Evolutionary conservation across 2,113 vertebrate species (phyloP).

Genomic region (Lethenteron camtschaticum): DNA sequence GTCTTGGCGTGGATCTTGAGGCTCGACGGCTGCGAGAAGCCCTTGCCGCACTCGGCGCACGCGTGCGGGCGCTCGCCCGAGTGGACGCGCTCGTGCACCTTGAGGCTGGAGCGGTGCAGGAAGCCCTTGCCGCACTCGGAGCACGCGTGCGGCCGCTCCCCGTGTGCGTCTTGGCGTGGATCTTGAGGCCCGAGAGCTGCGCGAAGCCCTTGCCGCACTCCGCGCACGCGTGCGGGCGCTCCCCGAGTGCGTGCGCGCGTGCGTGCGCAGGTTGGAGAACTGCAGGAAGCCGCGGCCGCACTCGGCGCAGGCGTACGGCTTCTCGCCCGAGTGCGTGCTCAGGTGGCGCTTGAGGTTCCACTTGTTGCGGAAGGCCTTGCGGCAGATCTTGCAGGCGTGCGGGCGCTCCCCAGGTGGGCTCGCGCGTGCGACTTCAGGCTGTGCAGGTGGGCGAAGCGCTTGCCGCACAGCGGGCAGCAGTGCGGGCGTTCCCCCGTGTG

Average conservation of each 20-base stretch:
- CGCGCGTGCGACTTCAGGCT: not conserved
- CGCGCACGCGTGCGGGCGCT: constrained; percentile 15
- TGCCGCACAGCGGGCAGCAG: constrained; percentile 15
- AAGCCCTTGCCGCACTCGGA: constrained; percentile 26
- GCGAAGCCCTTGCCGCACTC: constrained; percentile 21
- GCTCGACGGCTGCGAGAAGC: constrained; percentile 23
- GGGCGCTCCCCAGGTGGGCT: not conserved
- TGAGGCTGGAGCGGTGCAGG: constrained; percentile 21
- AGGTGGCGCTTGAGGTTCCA: constrained; percentile 20
- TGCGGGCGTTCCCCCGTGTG: constrained; percentile 20
- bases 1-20: constrained; percentile 25
- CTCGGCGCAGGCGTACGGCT: constrained; percentile 20
- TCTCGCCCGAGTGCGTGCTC: constrained; percentile 20
- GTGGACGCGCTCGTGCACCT: constrained; percentile 22
- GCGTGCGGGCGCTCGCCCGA: constrained; percentile 20
- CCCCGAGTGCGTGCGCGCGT: constrained; percentile 17
- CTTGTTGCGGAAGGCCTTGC: not conserved
- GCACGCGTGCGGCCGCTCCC: constrained; percentile 40
- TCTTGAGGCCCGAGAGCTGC: constrained; percentile 15
- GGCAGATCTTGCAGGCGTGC: not conserved
- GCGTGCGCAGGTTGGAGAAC: constrained; percentile 17
- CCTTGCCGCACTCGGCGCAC: constrained; percentile 16
- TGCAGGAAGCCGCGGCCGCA: constrained; percentile 21
- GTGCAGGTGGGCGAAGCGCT: constrained; percentile 16
- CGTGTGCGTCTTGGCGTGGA: constrained; percentile 15